Evolutionary conservation across 2,888 invertebrate genomes (phyloP).

Genomic region (Drosophila merina): DNA sequence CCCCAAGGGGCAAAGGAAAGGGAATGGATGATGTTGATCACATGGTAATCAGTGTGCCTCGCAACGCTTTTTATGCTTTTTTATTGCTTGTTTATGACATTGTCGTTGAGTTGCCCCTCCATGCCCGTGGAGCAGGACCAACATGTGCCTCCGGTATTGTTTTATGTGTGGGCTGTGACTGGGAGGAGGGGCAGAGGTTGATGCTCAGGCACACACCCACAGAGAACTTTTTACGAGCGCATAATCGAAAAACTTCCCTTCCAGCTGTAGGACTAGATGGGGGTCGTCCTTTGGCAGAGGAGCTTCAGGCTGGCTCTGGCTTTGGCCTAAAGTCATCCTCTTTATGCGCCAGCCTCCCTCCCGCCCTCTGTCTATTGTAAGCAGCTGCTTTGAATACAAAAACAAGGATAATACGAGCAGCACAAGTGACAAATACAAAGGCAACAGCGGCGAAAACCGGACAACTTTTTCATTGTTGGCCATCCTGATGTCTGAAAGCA

Average conservation of each 20-base stretch:
- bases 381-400: slow-evolving; percentile 50
- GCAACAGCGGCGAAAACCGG: slow-evolving; percentile 30
- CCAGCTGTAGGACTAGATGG: slow-evolving; percentile 4
- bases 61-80: slow-evolving; percentile 65
- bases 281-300: background rate
- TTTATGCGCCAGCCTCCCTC: slow-evolving; percentile 2
- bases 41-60: slow-evolving; percentile 63
- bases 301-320: slow-evolving; percentile 11
- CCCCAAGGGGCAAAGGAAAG: background rate
- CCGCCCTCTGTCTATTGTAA: slow-evolving; percentile 26
- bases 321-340: slow-evolving; percentile 44
- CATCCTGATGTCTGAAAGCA: slow-evolving; percentile 55
- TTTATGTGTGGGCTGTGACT: slow-evolving; percentile 14
- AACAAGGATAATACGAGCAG: slow-evolving; percentile 19
- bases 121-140: background rate
- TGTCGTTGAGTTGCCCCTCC: slow-evolving; percentile 35
- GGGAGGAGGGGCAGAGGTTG: background rate
- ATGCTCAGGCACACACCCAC: slow-evolving; percentile 37
- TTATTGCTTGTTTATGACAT: slow-evolving; percentile 78
- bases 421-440: slow-evolving; percentile 7
- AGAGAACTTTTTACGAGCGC: slow-evolving; percentile 72
- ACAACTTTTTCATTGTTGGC: slow-evolving; percentile 51
- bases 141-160: slow-evolving; percentile 63
- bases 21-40: slow-evolving; percentile 41
- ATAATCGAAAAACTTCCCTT: slow-evolving; percentile 74